These are phyloP conservation scores for Xanthorhoe designata DNA, from an alignment of 2,888 invertebrate species.

Conservation along the genomic window DNA sequence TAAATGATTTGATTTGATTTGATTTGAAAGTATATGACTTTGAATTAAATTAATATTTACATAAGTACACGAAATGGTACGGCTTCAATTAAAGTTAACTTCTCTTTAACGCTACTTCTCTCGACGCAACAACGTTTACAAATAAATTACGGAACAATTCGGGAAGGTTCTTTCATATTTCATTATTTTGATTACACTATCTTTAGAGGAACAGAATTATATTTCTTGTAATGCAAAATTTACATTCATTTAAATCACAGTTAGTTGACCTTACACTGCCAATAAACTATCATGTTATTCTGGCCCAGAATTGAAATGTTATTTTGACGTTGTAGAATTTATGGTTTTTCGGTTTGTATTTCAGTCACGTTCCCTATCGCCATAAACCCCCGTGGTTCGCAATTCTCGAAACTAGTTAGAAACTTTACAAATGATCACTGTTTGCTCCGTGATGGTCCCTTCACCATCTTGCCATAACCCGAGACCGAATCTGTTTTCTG, in stretches of 20 bases:
- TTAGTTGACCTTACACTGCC: no score
- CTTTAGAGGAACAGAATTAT: slow-evolving; percentile 1
- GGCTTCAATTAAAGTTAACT: background rate
- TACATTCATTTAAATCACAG: background rate
- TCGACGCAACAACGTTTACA: background rate
- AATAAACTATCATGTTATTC: no score
- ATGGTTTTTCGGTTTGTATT: slow-evolving; percentile 8
- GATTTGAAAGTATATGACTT: background rate
- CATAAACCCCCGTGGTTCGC: slow-evolving; percentile 10
- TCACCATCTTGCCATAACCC: slow-evolving; percentile 22
- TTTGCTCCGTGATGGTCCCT: slow-evolving; percentile 25
- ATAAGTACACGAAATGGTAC: background rate
- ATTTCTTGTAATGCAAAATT: background rate
- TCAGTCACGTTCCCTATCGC: slow-evolving; percentile 26
- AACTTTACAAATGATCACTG: slow-evolving; percentile 28
- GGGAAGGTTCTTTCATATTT: slow-evolving; percentile 11
- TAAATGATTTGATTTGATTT: no score
- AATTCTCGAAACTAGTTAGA: slow-evolving; percentile 28
- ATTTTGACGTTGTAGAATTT: slow-evolving; percentile 4
- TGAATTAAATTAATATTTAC: background rate
- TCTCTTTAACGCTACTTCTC: background rate
- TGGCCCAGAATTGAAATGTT: background rate
- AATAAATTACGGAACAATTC: background rate
- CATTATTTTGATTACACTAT: slow-evolving; percentile 17
- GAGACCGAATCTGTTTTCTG: slow-evolving; percentile 7